phyloP scores from a whole-genome alignment of 2,888 invertebrate genomes.

The Nowickia ferox region DNA sequence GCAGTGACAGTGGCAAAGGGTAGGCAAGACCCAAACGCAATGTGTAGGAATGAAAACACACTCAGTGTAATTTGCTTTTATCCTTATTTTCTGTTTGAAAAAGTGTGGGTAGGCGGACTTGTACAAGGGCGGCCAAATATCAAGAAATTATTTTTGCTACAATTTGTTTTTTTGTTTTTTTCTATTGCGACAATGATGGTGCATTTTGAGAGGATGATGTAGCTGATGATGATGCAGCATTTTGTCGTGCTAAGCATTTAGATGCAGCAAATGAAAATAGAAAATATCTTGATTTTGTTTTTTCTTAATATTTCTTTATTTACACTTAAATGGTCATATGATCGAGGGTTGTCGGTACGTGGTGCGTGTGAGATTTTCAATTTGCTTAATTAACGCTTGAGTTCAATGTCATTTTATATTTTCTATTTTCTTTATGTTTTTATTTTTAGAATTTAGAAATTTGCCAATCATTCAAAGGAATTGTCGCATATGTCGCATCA shows the following conservation, averaged over 20 bases:
- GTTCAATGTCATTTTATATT: slow-evolving; percentile 38
- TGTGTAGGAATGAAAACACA: slow-evolving; percentile 17
- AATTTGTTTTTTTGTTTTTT: background rate
- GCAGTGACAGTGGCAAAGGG: background rate
- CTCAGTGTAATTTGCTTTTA: background rate
- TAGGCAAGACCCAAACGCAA: slow-evolving; percentile 10
- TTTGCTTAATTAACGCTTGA: slow-evolving; percentile 71
- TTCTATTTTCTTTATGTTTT: slow-evolving; percentile 8
- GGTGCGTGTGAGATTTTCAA: slow-evolving; percentile 67
- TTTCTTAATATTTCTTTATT: slow-evolving; percentile 12
- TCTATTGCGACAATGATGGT: background rate
- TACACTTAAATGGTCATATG: slow-evolving; percentile 53
- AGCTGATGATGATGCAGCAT: slow-evolving; percentile 45
- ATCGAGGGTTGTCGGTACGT: slow-evolving; percentile 50
- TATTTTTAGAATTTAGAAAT: slow-evolving; percentile 56
- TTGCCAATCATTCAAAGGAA: slow-evolving; percentile 69
- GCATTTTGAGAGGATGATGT: background rate
- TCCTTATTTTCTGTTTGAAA: background rate
- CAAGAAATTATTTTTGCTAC: slow-evolving; percentile 28
- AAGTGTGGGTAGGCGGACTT: background rate
- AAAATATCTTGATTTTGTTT: slow-evolving; percentile 31
- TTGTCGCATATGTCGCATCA: slow-evolving; percentile 67
- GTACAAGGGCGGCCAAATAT: slow-evolving; percentile 24
- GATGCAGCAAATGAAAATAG: slow-evolving; percentile 12
- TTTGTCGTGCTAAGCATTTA: background rate